Conservation (phyloP, 2,113 vertebrate genomes). For the Galemys pyrenaicus region DNA sequence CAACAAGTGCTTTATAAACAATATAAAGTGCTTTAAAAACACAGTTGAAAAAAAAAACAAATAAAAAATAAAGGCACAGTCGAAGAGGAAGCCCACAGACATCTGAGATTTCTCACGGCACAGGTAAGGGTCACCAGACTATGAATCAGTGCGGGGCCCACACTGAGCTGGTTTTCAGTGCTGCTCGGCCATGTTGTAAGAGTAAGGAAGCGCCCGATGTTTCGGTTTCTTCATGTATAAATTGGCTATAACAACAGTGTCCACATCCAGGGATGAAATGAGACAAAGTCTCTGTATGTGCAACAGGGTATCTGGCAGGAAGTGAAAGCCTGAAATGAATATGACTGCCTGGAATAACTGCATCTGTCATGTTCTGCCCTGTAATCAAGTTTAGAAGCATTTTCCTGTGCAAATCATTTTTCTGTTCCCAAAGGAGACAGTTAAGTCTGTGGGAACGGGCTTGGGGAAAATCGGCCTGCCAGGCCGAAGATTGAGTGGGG, state of each 20-base stretch:
- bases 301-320: neutral
- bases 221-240: neutral
- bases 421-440: neutral
- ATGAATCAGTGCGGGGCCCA: neutral
- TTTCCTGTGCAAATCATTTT: neutral
- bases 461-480: no score
- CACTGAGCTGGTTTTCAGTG: neutral
- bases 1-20: neutral
- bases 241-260: neutral
- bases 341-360: neutral
- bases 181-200: neutral
- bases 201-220: neutral
- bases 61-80: neutral
- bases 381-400: neutral
- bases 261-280: no score
- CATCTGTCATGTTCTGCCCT: fast-evolving
- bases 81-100: neutral
- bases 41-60: neutral
- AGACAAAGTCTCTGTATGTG: neutral
- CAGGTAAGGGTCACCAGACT: neutral
- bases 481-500: neutral
- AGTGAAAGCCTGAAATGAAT: neutral
- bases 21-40: neutral
- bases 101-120: neutral
- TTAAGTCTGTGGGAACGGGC: neutral